These are phyloP conservation scores for Alethe diademata DNA, from an alignment of 2,113 vertebrate genomes.

Conservation along the genomic window DNA sequence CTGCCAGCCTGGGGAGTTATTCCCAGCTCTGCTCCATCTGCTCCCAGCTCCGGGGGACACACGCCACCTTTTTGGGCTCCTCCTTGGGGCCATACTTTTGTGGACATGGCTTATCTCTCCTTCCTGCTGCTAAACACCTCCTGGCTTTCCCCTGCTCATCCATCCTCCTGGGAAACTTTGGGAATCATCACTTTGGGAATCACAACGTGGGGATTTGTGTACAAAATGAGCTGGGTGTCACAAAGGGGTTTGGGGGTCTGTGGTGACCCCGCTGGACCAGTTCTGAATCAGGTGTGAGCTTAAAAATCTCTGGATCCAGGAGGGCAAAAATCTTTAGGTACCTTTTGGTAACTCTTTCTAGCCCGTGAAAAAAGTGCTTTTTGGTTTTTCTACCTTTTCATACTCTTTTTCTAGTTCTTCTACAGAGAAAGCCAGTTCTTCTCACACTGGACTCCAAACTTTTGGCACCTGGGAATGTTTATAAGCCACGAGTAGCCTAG, in stretches of 20 bases:
- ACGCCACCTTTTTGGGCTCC: not conserved
- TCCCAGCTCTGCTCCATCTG: not conserved
- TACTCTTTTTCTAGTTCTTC: slow-evolving; percentile 61
- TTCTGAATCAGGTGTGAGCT: not conserved
- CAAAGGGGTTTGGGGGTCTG: not conserved
- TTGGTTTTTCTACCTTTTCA: slow-evolving; percentile 54
- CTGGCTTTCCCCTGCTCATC: not conserved
- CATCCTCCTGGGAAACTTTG: not conserved
- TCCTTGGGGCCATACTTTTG: accelerated
- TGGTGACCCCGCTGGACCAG: not conserved
- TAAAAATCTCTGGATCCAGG: not conserved
- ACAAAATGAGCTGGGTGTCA: not conserved
- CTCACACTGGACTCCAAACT: not conserved
- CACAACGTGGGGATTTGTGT: not conserved
- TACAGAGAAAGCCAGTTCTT: not conserved
- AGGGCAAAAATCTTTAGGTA: not conserved
- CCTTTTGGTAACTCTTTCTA: slow-evolving; percentile 15
- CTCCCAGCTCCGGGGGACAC: not conserved
- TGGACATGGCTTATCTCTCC: not conserved
- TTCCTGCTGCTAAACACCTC: not conserved
- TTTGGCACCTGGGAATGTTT: slow-evolving; percentile 2
- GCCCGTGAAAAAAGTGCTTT: not conserved
- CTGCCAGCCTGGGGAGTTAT: not conserved
- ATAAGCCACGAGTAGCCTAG: not conserved
- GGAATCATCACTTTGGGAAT: not conserved